Evolutionary conservation across 2,797 vertebrate species (phyloP), one percentile per base, ranked within the genome.

Genomic region (Onychomys leucogaster): DNA sequence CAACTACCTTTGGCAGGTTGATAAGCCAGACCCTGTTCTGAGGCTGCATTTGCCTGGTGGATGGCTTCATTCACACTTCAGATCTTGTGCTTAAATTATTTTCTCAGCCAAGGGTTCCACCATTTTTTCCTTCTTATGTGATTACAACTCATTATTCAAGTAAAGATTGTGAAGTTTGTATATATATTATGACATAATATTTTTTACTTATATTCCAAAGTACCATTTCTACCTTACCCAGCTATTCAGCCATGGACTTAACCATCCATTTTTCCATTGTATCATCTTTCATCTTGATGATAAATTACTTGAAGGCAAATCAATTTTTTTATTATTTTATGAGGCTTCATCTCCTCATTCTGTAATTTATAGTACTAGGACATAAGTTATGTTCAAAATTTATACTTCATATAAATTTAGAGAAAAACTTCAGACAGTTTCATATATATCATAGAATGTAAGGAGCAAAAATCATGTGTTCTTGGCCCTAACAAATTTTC

Each of bases 351-450:
- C 89, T 52, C 37, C 12, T 82, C 80, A 73, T 34, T 29, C 10
- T 88, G 8, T 84, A 81, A 92, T 78, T 59, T 82, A 93, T 78
- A 91, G 25, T 49, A 83, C 76, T 89, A 80, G 23, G 69, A 88
- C 5, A 83, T 16, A 71, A 14, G 2, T 81, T 85, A 25, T 85
- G 5, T 55, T 77, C 49, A 89, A 75, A 87, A 63, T 86, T 43
- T n/a, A 29, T 29, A 71, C 65, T 76, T 94, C 61, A 69, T 84
- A 81, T 25, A 88, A 89, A n/a, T n/a, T 57, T 88, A 91, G 16
- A 91, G 73, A 88, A 95, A 94, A 89, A 75, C 32, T 73, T 91
- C 43, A 89, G 59, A 81, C 23, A 93, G 3, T n/a, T n/a, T n/a
- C n/a, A n/a, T 57, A 75, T 52, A 82, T 5, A 34, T 82, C 5